These are phyloP conservation scores for Phenacoccus solenopsis DNA, from an alignment of 1,140 invertebrate species.

Conservation along the genomic window DNA sequence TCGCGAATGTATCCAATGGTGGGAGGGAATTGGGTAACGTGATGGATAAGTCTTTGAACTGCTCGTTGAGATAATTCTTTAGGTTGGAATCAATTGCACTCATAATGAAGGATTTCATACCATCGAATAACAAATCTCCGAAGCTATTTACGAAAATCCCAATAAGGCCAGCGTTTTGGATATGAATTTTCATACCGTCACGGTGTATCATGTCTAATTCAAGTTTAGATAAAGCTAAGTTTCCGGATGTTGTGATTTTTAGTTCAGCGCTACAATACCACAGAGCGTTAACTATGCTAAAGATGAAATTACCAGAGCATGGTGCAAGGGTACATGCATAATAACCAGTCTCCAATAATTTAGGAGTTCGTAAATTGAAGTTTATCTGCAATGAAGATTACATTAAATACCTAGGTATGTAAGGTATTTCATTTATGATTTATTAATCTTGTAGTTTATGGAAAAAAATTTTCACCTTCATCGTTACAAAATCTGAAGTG, in stretches of 20 bases:
- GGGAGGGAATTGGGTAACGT: slow-evolving; percentile 69
- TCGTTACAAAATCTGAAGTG: not conserved
- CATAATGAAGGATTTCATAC: not conserved
- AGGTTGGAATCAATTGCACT: slow-evolving; percentile 51
- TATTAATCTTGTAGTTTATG: too few species aligned
- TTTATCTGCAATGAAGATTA: not conserved
- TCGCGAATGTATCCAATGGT: slow-evolving; percentile 65
- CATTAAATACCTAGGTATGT: too few species aligned
- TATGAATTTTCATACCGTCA: not conserved
- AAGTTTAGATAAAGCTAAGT: not conserved
- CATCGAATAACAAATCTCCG: not conserved
- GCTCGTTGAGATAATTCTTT: slow-evolving; percentile 32
- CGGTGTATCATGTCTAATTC: not conserved
- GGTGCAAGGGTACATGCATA: not conserved
- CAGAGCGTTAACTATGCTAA: not conserved
- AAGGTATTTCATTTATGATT: too few species aligned
- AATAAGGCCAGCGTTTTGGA: not conserved
- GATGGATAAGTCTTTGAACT: slow-evolving; percentile 42
- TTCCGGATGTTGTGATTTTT: not conserved
- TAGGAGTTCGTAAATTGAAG: not conserved
- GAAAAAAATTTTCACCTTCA: not conserved
- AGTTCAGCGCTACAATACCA: not conserved
- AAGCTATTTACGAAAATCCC: not conserved
- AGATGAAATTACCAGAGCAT: not conserved
- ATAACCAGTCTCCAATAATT: not conserved